Evolutionary conservation across 1,140 invertebrate species (phyloP), one percentile per base, ranked within the genome.

Genomic region (Pollicipes pollicipes): DNA sequence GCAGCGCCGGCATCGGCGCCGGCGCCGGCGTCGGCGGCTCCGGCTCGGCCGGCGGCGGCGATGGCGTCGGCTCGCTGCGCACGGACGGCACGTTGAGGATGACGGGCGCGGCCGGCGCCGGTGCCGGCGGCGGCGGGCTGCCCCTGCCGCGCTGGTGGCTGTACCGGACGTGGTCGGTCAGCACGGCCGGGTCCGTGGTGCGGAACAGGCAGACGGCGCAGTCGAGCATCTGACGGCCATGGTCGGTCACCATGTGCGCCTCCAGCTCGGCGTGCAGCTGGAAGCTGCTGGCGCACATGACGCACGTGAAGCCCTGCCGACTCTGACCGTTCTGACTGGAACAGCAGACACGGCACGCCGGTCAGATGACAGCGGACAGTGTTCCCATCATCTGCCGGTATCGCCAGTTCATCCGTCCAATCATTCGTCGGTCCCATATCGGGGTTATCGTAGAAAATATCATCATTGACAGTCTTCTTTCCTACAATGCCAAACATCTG

Each of bases 201-300:
- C 75, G 75, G 72, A 78, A 79, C 72, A 78, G 77, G 72, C 78
- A 79, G 26, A 77, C 66, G 66, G 78, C 76, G 72, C 78, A 79
- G 72, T 79, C 77, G 26, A 78, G 76, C 27, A 79, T 75, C 29
- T 76, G 73, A 72, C 78, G 76, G 66, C 78, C 76, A 69, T 79
- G 78, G 67, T 75, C 75, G 30, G 78, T 70, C 69, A 79, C 78
- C 28, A 76, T 74, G 70, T 79, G 78, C n/a, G 78, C 75, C 71
- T 79, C 77, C 68, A 79, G 71, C 69, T 79, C 77, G 0, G 77
- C 76, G 37, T 76, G 71, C 27, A 75, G 68, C 70, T 78, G 77
- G 73, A 79, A 78, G 58, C 77, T 75, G 70, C 78, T 77, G n/a
- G 75, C 73, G 72, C 78, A 79, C 26, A 76, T 73, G 70, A 76